A percentile compares a stretch with the other conserved stretches of the same genome.
Evolutionary conservation across 2,113 vertebrate genomes (phyloP).

Genomic region (Neotoma lepida): DNA sequence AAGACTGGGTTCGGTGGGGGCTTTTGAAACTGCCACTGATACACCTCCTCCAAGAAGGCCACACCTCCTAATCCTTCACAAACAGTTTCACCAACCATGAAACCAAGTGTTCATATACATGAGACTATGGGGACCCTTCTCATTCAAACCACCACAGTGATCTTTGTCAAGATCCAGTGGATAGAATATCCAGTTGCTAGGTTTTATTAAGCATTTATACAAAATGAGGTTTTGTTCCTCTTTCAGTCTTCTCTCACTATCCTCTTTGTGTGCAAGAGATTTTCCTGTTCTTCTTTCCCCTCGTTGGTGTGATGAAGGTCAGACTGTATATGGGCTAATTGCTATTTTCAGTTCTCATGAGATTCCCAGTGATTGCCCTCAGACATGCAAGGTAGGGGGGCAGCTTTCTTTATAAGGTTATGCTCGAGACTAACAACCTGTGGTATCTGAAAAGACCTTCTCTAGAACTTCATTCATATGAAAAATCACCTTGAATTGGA

Average conservation of each 20-base stretch:
- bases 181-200: neutral
- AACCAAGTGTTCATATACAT: neutral
- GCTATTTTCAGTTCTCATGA: neutral
- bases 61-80: neutral
- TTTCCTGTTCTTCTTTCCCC: neutral
- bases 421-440: neutral
- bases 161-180: neutral
- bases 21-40: neutral
- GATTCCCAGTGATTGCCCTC: neutral
- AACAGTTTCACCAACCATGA: neutral
- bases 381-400: neutral
- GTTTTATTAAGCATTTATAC: neutral
- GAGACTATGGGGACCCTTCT: neutral
- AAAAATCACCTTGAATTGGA: conserved; percentile 11
- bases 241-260: neutral
- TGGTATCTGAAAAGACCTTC: neutral
- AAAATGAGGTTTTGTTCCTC: neutral
- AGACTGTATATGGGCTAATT: neutral
- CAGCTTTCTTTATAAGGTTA: conserved; percentile 13
- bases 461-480: conserved; percentile 12
- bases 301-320: neutral
- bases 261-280: neutral
- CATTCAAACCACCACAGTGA: neutral
- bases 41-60: neutral
- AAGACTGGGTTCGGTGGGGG: neutral